Base-by-base conservation (phyloP, 2,113 vertebrate species). In the Chelonoidis abingdonii region DNA sequence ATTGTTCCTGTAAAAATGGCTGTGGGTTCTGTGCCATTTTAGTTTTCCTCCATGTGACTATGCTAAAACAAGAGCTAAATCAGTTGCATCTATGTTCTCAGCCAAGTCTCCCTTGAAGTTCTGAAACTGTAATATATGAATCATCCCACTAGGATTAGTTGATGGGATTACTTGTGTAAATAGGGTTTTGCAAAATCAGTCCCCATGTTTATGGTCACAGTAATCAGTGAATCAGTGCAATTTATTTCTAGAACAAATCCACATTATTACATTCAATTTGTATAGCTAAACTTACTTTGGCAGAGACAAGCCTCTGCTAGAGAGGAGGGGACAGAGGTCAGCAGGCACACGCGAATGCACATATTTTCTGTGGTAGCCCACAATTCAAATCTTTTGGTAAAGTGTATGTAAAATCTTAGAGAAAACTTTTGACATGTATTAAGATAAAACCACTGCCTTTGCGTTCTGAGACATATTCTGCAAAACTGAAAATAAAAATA, bases 81-180 rank as follows among this genome's bases (percentile, higher is more conserved):
- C 91, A 0, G 82, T 69, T 53, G 22, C 53, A 29, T 38, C 41
- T 91, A 56, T 89, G 44, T 84, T 87, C 47, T 50, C 78, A 83
- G 85, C 95, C 90, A 41, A 52, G 6, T 89, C 57, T 95, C 84
- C 52, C 41, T 50, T 91, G 89, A 88, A 82, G 90, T 96, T 93
- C 84, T 93, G 95, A 96, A 97, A 94, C 44, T 6, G 13, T 93
- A 95, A 96, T 75, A 9, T 69, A 35, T 91, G 86, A 91, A 87
- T 78, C 22, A 8, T 91, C 50, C 53, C 22, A 53, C 2, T 41
- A 92, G 54, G 52, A 85, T 50, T 83, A 90, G 29, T 53, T 65
- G 53, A 83, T n/a, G 72, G 88, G 5, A 82, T 88, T 79, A 82
- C 44, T 49, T 85, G 76, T 83, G 50, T 79, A 95, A 94, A 75